Conservation (phyloP, 2,797 vertebrate genomes). For the Aplochiton taeniatus region DNA sequence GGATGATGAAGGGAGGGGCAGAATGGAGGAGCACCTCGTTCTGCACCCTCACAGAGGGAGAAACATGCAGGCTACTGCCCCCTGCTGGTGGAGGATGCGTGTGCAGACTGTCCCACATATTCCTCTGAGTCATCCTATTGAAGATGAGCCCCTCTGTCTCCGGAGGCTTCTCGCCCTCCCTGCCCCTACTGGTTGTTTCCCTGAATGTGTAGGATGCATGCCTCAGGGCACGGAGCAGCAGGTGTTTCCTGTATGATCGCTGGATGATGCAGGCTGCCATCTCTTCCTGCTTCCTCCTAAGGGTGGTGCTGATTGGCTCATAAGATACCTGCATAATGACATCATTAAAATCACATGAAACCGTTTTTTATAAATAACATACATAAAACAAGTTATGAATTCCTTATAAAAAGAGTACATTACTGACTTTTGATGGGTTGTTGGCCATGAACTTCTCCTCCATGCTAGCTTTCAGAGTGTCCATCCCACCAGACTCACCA, state of each 20-base stretch:
- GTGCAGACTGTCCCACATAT: slow-evolving; percentile 60
- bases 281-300: slow-evolving; percentile 91
- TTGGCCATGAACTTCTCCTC: slow-evolving; percentile 97
- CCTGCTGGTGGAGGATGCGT: slow-evolving; percentile 6
- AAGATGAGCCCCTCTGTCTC: slow-evolving; percentile 83
- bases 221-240: slow-evolving; percentile 79
- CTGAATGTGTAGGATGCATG: slow-evolving; percentile 83
- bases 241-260: slow-evolving; percentile 84
- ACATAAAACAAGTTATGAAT: neutral
- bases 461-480: slow-evolving; percentile 89
- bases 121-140: slow-evolving; percentile 75
- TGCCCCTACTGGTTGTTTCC: slow-evolving; percentile 41
- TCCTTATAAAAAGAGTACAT: too few relatives aligned
- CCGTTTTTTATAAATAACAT: too few relatives aligned
- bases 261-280: slow-evolving; percentile 88
- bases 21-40: slow-evolving; percentile 65
- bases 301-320: slow-evolving; percentile 91
- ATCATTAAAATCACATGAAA: neutral
- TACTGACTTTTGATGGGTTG: slow-evolving; percentile 86
- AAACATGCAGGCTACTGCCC: neutral
- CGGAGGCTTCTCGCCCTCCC: slow-evolving; percentile 33
- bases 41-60: slow-evolving; percentile 53
- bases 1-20: slow-evolving; percentile 36
- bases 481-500: slow-evolving; percentile 91
- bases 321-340: slow-evolving; percentile 71